A percentile compares a stretch with the other conserved stretches of the same genome.
Evolutionary conservation across 2,888 invertebrate species (phyloP).

Genomic region (Drepanosiphum platanoidis): DNA sequence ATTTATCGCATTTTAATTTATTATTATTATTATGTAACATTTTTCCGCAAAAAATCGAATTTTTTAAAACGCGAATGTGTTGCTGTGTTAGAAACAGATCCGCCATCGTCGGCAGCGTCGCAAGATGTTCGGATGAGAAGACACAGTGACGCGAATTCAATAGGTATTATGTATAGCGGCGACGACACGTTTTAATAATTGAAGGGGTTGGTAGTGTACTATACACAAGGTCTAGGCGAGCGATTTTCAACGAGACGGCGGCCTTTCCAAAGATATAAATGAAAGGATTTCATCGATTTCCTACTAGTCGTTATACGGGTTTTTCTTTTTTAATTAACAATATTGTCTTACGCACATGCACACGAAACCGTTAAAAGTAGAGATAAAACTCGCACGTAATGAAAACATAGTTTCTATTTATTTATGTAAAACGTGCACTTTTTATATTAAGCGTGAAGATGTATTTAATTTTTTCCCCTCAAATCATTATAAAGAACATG

Average conservation of each 20-base stretch:
- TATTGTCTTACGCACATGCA: background rate
- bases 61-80: background rate
- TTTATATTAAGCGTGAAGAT: background rate
- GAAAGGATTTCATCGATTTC: background rate
- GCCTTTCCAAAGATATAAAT: background rate
- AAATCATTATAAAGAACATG: background rate
- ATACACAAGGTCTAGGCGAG: background rate
- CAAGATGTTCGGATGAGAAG: background rate
- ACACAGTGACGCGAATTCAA: background rate
- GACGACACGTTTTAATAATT: background rate
- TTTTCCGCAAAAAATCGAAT: background rate
- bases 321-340: background rate
- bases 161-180: background rate
- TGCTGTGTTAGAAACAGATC: background rate
- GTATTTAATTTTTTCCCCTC: background rate
- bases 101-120: background rate
- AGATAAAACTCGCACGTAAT: background rate
- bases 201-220: background rate
- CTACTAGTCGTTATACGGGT: background rate
- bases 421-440: no score
- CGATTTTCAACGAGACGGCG: background rate
- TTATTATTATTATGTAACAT: no score
- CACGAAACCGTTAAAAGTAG: background rate
- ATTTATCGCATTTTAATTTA: no score
- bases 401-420: no score